A percentile compares a stretch with the other conserved stretches of the same genome.
These are phyloP conservation scores for Lucifuga dentata DNA, from an alignment of 2,113 vertebrate species.

Conservation along the genomic window DNA sequence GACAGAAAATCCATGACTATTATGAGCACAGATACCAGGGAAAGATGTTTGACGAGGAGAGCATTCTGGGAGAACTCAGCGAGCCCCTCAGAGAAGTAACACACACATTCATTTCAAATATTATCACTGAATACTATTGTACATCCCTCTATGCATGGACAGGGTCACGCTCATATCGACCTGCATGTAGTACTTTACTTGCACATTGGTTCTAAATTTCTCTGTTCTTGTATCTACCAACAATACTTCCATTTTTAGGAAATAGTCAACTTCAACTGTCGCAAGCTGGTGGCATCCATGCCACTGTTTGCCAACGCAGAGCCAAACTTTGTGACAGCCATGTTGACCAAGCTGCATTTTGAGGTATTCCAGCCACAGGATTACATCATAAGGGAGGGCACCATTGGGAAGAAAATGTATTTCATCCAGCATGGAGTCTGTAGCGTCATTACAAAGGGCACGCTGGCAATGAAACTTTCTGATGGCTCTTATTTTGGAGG, in stretches of 20 bases:
- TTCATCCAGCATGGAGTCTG: slow-evolving; percentile 97
- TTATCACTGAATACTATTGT: background rate
- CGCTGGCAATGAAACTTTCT: slow-evolving; percentile 93
- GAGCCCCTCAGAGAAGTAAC: slow-evolving; percentile 94
- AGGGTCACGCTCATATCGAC: background rate
- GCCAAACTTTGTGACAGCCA: slow-evolving; percentile 96
- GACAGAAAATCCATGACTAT: slow-evolving; percentile 97
- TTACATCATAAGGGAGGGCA: slow-evolving; percentile 96
- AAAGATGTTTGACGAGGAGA: slow-evolving; percentile 99
- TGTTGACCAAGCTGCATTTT: slow-evolving; percentile 97
- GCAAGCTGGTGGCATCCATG: slow-evolving; percentile 98
- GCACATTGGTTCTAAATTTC: background rate
- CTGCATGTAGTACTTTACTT: background rate
- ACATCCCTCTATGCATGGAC: background rate
- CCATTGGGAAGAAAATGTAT: slow-evolving; percentile 99
- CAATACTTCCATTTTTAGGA: slow-evolving; percentile 81
- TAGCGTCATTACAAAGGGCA: slow-evolving; percentile 92
- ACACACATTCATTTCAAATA: slow-evolving; percentile 1
- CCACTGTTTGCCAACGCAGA: slow-evolving; percentile 96
- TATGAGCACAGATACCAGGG: slow-evolving; percentile 99
- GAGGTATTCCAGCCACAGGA: slow-evolving; percentile 97
- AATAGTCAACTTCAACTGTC: slow-evolving; percentile 98
- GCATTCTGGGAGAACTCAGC: slow-evolving; percentile 95
- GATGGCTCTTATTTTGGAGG: slow-evolving; percentile 98
- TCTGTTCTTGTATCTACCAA: slow-evolving; percentile 7